Percentiles rank a stretch among this genome's conserved stretches.
phyloP scores from a whole-genome alignment of 2,113 vertebrate genomes.

The Clarias batrachus region DNA sequence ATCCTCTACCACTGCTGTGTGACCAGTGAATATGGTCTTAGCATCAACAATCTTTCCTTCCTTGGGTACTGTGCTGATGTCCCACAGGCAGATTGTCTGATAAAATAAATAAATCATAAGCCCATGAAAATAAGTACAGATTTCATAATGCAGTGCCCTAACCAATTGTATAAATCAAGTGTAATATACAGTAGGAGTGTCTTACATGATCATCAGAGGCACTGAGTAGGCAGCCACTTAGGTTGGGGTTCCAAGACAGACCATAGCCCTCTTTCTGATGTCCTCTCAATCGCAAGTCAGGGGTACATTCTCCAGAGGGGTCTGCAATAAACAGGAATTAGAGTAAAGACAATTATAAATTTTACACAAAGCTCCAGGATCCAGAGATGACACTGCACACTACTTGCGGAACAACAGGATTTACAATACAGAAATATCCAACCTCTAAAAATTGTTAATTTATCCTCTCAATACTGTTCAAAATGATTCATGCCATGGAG shows the following conservation, averaged over 20 bases:
- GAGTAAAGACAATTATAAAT: not conserved
- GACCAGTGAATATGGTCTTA: conserved; percentile 97
- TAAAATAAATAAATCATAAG: conserved; percentile 38
- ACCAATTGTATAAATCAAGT: not conserved
- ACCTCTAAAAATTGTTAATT: no score
- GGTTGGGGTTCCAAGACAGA: conserved; percentile 96
- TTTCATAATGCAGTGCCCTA: not conserved
- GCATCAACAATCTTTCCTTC: conserved; percentile 97
- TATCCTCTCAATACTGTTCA: no score
- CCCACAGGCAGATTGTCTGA: conserved; percentile 97
- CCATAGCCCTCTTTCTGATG: conserved; percentile 98
- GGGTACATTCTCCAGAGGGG: conserved; percentile 95
- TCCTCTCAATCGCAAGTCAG: conserved; percentile 90
- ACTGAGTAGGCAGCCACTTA: conserved; percentile 93
- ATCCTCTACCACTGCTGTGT: conserved; percentile 95
- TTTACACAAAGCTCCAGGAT: not conserved
- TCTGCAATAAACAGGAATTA: conserved; percentile 67
- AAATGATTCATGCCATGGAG: no score
- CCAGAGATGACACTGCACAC: not conserved
- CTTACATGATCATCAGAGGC: conserved; percentile 96
- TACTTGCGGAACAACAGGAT: not conserved
- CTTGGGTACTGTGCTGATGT: conserved; percentile 95
- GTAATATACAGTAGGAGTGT: conserved; percentile 21
- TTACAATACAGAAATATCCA: no score
- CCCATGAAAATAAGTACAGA: not conserved